phyloP scores from a whole-genome alignment of 2,888 invertebrate species.

The Gerris lacustris region DNA sequence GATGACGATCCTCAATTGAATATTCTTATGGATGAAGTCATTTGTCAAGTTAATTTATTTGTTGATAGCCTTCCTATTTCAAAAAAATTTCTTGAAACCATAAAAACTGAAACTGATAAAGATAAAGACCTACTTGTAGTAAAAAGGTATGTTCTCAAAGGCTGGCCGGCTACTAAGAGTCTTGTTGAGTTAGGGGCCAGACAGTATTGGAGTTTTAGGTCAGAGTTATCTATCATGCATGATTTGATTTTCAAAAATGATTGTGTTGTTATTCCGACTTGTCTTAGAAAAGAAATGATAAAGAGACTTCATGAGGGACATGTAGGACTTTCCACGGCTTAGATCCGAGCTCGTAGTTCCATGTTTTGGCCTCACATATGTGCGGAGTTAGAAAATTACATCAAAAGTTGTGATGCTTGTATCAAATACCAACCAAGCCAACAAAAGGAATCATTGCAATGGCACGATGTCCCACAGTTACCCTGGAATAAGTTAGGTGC shows the following conservation, averaged over 20 bases:
- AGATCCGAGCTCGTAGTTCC: not conserved
- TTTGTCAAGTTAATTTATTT: too few relatives aligned
- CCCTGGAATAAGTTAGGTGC: slow-evolving; percentile 15
- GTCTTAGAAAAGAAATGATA: slow-evolving; percentile 22
- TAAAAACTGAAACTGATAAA: too few relatives aligned
- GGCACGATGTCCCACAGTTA: slow-evolving; percentile 11
- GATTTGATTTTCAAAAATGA: slow-evolving; percentile 17
- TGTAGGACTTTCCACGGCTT: slow-evolving; percentile 1
- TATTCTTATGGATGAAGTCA: slow-evolving; percentile 15
- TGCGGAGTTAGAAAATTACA: not conserved
- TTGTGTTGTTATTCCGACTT: slow-evolving; percentile 24
- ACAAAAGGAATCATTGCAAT: slow-evolving; percentile 12
- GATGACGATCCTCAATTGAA: slow-evolving; percentile 20
- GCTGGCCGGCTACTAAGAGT: too few relatives aligned
- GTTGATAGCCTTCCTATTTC: too few relatives aligned
- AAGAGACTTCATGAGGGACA: slow-evolving; percentile 24
- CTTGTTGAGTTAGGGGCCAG: too few relatives aligned
- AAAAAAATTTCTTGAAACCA: too few relatives aligned
- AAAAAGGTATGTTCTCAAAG: too few relatives aligned
- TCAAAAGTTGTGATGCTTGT: not conserved
- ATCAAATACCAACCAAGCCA: not conserved
- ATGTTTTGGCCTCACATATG: slow-evolving; percentile 9
- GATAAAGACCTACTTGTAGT: too few relatives aligned
- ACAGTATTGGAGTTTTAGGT: not conserved
- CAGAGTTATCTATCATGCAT: slow-evolving; percentile 18